Evolutionary conservation across 2,797 vertebrate genomes (phyloP).

Genomic region (Cossypha caffra): DNA sequence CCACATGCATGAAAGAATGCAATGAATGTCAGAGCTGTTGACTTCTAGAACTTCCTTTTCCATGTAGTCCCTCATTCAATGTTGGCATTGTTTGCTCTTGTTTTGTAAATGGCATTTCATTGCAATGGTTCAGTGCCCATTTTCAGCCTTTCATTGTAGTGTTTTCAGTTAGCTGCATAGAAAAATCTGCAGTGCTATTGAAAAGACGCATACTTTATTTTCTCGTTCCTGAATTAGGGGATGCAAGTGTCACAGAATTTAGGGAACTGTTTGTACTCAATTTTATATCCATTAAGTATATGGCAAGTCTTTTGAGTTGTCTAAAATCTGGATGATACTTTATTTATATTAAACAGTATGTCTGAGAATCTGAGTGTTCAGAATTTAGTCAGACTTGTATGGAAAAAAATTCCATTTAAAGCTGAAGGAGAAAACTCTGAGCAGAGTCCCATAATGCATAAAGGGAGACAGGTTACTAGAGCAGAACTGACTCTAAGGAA

Average conservation of each 20-base stretch:
- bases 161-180: neutral
- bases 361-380: neutral
- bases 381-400: neutral
- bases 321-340: neutral
- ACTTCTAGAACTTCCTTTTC: constrained; percentile 48
- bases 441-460: neutral
- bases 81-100: constrained; percentile 45
- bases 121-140: constrained; percentile 19
- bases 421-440: neutral
- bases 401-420: neutral
- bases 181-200: neutral
- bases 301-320: neutral
- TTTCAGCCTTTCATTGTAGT: constrained; percentile 20
- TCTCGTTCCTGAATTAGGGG: neutral
- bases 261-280: neutral
- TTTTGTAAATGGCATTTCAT: constrained; percentile 47
- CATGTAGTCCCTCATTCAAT: constrained; percentile 17
- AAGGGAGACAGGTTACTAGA: neutral
- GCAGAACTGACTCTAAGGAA: neutral
- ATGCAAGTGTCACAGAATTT: neutral
- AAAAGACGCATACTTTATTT: neutral
- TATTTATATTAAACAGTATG: neutral
- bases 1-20: constrained; percentile 39
- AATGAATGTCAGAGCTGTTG: constrained; percentile 50
- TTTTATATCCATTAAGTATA: neutral